Base-by-base conservation (phyloP, 2,113 vertebrate species). In the Chionodraco myersi region DNA sequence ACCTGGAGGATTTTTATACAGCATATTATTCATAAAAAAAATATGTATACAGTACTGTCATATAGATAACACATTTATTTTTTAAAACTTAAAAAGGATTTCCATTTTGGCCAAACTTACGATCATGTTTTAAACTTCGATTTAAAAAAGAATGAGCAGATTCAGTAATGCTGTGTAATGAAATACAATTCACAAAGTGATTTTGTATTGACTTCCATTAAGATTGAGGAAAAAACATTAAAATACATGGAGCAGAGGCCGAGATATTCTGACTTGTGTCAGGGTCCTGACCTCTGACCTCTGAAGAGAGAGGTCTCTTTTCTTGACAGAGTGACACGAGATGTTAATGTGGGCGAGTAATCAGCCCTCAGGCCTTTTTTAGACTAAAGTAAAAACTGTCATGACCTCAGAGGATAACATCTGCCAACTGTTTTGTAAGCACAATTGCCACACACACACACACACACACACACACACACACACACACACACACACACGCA, bases 381-480 rank as follows among this genome's bases (percentile, higher is more conserved):
- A 58, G 51, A 71, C 75, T 51, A 44, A 82, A 66, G 49, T 47
- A 21, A 67, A 72, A 67, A 52, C 60, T 53, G 62, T 62, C 49
- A 67, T 79, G 80, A 67, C 72, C 76, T 79, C 57, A 67, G 72
- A 79, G 56, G 65, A 82, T 49, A 82, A 71, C 71, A 53, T 86
- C 74, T 69, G 41, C 30, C 49, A 51, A 53, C 62, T 44, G 48
- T 61, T 56, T 49, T 62, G 77, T 80, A 57, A 77, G 44, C 48
- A 56, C 36, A 41, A 5, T 41, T 41, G 36, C 57, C 67, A 6
- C 36, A 44, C 65, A 65, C 82, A 75, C 72, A 45, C 68, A 7
- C 49, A 57, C 60, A 52, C 82, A 85, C 72, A 18, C 62, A 13
- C 51, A 36, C 66, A 72, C 82, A 67, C 77, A 57, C 68, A 5